Base-by-base conservation (phyloP, 2,888 invertebrate genomes). In the Mamestra brassicae region DNA sequence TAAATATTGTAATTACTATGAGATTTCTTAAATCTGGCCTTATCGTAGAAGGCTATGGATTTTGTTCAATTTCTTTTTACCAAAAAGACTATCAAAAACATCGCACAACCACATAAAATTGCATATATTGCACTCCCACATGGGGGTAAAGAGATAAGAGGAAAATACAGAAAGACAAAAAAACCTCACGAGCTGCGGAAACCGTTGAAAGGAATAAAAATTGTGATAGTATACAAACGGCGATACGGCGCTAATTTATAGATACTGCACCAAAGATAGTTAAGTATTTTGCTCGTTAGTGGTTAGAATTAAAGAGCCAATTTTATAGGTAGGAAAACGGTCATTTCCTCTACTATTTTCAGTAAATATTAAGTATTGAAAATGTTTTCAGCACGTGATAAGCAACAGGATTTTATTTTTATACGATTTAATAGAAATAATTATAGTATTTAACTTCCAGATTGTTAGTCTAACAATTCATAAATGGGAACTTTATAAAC, bases 161-260 rank as follows among this genome's bases (percentile, higher is more conserved):
- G n/a, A 60, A 70, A 63, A 64, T 13, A 82, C 10, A 68, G 61
- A 77, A 69, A 83, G 34, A 26, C 26, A 79, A 57, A 74, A 71
- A 71, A 67, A 63, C 8, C 4, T 62, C 60, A 47, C 80, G 65
- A 68, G 61, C 55, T 66, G 65, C 52, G 72, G 69, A 80, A 80
- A 69, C 60, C 47, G 80, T 63, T 72, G 75, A 80, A 80, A 80
- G 71, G 60, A 85, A 85, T 77, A 71, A 85, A 84, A 84, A 75
- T 70, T 71, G 73, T 66, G 72, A 73, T 73, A 68, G 81, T 71
- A 83, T 50, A 83, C 84, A 62, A 64, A 50, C 34, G 17, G 52
- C 84, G 72, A 84, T 83, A 78, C 68, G 67, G 65, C 45, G 65
- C 73, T 75, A 75, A 75, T 81, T 78, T 83, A 81, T 74, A 83